Evolutionary conservation across 2,113 vertebrate genomes (phyloP).

Genomic region (Prietella phreatophila): DNA sequence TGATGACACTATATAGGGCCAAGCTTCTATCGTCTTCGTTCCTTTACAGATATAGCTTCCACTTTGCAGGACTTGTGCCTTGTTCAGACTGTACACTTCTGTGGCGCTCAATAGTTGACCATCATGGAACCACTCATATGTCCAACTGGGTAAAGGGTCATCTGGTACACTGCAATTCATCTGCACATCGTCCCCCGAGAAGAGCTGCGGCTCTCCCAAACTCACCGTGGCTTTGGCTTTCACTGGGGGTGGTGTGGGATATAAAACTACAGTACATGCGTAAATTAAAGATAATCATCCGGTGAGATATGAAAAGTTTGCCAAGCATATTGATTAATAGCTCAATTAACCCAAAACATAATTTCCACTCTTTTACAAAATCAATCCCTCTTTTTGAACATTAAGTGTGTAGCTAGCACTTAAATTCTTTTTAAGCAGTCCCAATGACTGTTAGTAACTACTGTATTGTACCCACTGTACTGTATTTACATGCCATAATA

Average conservation of each 20-base stretch:
- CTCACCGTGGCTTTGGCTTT: conserved; percentile 44
- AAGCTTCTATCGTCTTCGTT: not conserved
- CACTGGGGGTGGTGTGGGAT: not conserved
- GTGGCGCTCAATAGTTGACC: not conserved
- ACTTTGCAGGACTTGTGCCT: conserved; percentile 5
- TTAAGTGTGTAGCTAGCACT: no score
- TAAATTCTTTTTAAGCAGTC: not conserved
- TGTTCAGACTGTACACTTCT: conserved; percentile 11
- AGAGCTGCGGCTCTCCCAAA: conserved; percentile 41
- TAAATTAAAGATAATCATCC: not conserved
- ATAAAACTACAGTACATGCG: not conserved
- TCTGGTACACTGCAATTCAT: conserved; percentile 60
- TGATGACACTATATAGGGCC: not conserved
- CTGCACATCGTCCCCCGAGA: conserved; percentile 56
- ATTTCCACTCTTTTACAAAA: not conserved
- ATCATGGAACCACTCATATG: conserved; percentile 61
- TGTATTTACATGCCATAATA: not conserved
- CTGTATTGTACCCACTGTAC: not conserved
- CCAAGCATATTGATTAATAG: not conserved
- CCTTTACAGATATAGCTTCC: conserved; percentile 65
- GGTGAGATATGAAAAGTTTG: not conserved
- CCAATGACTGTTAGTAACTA: not conserved
- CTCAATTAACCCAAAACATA: not conserved
- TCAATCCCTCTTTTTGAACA: not conserved
- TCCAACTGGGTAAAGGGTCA: conserved; percentile 44